phyloP scores from a whole-genome alignment of 2,797 vertebrate genomes.

The Molossus alvarezi region DNA sequence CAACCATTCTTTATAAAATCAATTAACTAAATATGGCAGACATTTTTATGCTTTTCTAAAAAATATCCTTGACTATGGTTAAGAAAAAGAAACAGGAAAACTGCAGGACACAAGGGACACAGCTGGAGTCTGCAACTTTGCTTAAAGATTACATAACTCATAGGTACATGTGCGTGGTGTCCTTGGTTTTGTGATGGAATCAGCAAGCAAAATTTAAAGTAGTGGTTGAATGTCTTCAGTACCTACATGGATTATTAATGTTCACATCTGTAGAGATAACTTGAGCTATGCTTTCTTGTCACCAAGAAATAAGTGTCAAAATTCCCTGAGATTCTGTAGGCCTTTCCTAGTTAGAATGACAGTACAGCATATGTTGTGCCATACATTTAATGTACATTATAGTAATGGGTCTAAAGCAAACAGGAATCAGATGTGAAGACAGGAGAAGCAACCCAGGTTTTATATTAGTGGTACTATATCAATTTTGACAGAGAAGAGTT shows the following conservation, averaged over 20 bases:
- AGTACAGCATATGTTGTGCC: conserved; percentile 8
- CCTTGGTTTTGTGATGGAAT: conserved; percentile 74
- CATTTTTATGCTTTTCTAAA: neutral
- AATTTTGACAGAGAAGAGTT: conserved; percentile 76
- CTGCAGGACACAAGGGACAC: conserved; percentile 22
- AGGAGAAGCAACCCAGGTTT: neutral
- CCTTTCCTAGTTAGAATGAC: conserved; percentile 67
- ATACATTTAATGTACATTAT: neutral
- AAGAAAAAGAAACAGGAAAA: conserved; percentile 14
- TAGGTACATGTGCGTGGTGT: neutral
- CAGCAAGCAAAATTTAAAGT: conserved; percentile 62
- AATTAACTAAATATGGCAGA: conserved; percentile 33
- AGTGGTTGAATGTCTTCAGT: neutral
- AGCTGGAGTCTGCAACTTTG: neutral
- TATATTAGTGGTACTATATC: conserved; percentile 67
- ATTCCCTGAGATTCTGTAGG: neutral
- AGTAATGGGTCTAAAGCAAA: conserved; percentile 19
- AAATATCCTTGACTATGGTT: conserved; percentile 26
- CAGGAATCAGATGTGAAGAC: conserved; percentile 55
- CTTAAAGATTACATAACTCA: conserved; percentile 59
- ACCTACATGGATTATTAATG: conserved; percentile 55
- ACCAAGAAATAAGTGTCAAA: conserved; percentile 66
- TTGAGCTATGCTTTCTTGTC: conserved; percentile 55
- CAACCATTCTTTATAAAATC: conserved; percentile 63
- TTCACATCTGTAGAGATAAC: conserved; percentile 47